Base-by-base conservation (phyloP, 2,888 invertebrate genomes). In the Leptinotarsa tumamoca region DNA sequence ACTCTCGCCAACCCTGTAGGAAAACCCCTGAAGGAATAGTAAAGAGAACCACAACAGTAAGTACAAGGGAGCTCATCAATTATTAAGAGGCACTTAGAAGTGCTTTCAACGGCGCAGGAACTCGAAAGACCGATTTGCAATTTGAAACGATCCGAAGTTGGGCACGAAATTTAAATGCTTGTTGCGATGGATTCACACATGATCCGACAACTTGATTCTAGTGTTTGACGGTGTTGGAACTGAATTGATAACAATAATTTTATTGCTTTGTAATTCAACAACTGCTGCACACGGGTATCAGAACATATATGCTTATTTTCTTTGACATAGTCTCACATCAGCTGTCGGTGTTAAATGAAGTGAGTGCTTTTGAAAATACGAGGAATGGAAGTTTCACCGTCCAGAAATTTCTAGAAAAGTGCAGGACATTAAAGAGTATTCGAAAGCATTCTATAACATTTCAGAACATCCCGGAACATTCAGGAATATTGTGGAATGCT, bases 11-110 rank as follows among this genome's bases (percentile, higher is more conserved):
- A 5, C 58, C 58, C 23, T 27, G 13, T 58, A 58, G 23, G 21
- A 58, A 58, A 58, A 58, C 58, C 58, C 14, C 58, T 23, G 23
- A 23, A 23, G 43, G 74, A 67, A 56, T 56, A 74, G 74, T 21
- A 54, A 74, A 70, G 63, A 67, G 18, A 73, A 71, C 77, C 77
- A 68, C 75, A 77, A 66, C 75, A 77, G 52, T 33, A 63, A 58
- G 61, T 49, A 71, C 51, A 33, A 74, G 75, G 76, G 63, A 71
- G 68, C 74, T 79, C 79, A 78, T 80, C 78, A 79, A 76, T 80
- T 80, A 80, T 80, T 80, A 78, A 79, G 74, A 69, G 77, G 73
- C 78, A 81, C 81, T 81, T 77, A 78, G 76, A 69, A 69, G 13
- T 43, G 52, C 63, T 61, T 73, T 63, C 63, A 73, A 51, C 68